These are phyloP conservation scores for Diuraphis noxia DNA, from an alignment of 1,140 invertebrate genomes.

Conservation along the genomic window DNA sequence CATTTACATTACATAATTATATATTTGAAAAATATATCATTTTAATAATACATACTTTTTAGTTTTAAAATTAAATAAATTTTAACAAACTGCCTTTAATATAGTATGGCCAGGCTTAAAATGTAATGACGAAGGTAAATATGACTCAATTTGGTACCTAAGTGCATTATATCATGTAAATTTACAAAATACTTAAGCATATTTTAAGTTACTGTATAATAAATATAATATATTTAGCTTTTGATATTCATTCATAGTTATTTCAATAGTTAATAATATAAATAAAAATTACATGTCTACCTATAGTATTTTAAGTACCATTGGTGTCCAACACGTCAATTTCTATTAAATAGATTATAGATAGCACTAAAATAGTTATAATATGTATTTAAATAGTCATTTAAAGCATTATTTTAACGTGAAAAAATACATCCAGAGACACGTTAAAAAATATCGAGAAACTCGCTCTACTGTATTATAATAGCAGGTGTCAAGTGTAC, in stretches of 20 bases:
- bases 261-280: not conserved
- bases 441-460: not conserved
- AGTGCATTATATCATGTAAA: not conserved
- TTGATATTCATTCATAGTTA: not conserved
- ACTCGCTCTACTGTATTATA: not conserved
- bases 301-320: not conserved
- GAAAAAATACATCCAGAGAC: not conserved
- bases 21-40: not conserved
- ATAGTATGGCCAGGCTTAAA: not conserved
- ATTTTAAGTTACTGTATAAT: not conserved
- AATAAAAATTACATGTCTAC: not conserved
- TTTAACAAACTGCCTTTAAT: not conserved
- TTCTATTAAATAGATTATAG: not conserved
- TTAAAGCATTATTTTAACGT: conserved; percentile 5
- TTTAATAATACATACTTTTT: not conserved
- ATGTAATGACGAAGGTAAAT: not conserved
- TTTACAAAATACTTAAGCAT: not conserved
- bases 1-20: not conserved
- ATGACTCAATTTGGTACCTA: not conserved
- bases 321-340: not conserved
- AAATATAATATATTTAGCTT: not conserved
- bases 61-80: not conserved
- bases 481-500: not conserved
- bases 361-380: not conserved
- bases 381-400: not conserved